These are phyloP conservation scores for Poeciliopsis infans DNA, from an alignment of 2,797 vertebrate genomes.

Conservation along the genomic window DNA sequence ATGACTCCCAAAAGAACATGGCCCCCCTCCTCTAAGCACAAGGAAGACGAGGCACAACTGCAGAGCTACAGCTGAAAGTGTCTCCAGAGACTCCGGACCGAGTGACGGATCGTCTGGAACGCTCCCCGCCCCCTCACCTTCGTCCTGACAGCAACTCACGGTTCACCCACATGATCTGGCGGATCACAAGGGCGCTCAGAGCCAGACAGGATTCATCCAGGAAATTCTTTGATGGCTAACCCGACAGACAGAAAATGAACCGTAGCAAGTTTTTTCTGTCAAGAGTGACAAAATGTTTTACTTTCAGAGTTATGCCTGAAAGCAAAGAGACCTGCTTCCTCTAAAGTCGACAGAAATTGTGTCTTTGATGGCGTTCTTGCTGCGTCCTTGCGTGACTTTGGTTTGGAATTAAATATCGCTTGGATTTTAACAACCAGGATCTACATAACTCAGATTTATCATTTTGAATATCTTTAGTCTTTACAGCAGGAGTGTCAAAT, in stretches of 20 bases:
- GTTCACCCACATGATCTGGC: slow-evolving; percentile 53
- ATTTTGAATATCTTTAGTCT: not conserved
- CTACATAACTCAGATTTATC: not conserved
- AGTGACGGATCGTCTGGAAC: slow-evolving; percentile 63
- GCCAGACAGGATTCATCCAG: slow-evolving; percentile 30
- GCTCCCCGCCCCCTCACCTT: slow-evolving; percentile 4
- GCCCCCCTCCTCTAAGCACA: slow-evolving; percentile 21
- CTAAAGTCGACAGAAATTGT: not conserved
- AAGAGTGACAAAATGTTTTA: slow-evolving; percentile 5
- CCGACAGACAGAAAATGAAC: slow-evolving; percentile 14
- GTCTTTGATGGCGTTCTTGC: not conserved
- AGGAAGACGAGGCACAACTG: slow-evolving; percentile 69
- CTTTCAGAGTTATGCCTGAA: not conserved
- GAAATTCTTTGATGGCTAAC: slow-evolving; percentile 10
- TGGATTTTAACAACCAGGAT: slow-evolving; percentile 2
- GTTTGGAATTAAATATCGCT: not conserved
- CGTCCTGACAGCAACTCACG: slow-evolving; percentile 62
- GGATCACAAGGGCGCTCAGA: slow-evolving; percentile 35
- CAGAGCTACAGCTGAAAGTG: slow-evolving; percentile 70
- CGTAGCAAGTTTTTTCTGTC: not conserved
- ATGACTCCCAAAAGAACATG: slow-evolving; percentile 58
- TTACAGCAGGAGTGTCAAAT: too few relatives aligned
- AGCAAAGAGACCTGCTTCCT: not conserved
- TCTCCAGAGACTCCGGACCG: slow-evolving; percentile 61
- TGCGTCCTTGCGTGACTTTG: not conserved